phyloP scores from a whole-genome alignment of 37 sponge, comb jelly and placozoan genomes.

The Ephydatia muelleri region DNA sequence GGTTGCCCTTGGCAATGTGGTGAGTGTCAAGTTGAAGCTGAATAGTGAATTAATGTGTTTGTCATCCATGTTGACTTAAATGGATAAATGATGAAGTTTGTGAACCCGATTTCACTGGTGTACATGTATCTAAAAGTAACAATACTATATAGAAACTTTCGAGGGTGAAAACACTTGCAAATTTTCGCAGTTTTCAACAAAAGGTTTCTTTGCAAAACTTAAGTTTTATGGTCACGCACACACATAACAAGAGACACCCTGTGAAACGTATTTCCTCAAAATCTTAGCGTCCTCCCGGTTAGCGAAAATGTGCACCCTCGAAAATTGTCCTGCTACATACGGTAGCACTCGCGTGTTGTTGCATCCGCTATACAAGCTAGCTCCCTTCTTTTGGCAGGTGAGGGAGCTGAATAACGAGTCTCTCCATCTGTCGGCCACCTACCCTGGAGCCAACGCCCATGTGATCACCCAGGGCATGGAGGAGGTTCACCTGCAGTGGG shows the following conservation, averaged over 20 bases:
- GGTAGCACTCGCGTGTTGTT: too few relatives aligned
- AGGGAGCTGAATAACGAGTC: slow-evolving; percentile 73
- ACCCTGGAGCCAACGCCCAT: slow-evolving; percentile 75
- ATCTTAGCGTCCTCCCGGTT: too few relatives aligned
- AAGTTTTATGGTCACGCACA: too few relatives aligned
- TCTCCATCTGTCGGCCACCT: slow-evolving; percentile 67
- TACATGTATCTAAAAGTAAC: neutral
- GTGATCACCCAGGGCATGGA: slow-evolving; percentile 60
- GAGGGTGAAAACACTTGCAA: neutral
- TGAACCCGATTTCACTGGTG: neutral
- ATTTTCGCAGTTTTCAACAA: too few relatives aligned
- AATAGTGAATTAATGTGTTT: neutral
- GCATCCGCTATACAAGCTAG: too few relatives aligned
- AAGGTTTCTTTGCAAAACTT: too few relatives aligned
- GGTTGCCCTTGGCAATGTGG: slow-evolving; percentile 82
- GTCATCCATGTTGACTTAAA: neutral
- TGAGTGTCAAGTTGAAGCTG: slow-evolving; percentile 2
- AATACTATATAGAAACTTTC: neutral
- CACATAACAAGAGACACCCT: too few relatives aligned
- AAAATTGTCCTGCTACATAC: neutral
- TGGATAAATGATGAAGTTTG: neutral
- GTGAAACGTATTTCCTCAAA: too few relatives aligned
- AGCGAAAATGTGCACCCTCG: neutral
- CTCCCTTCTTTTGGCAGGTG: slow-evolving; percentile 66
- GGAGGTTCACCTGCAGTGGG: slow-evolving; percentile 79